Evolutionary conservation across 2,888 invertebrate species (phyloP).

Genomic region (Caenorhabditis imperialis): DNA sequence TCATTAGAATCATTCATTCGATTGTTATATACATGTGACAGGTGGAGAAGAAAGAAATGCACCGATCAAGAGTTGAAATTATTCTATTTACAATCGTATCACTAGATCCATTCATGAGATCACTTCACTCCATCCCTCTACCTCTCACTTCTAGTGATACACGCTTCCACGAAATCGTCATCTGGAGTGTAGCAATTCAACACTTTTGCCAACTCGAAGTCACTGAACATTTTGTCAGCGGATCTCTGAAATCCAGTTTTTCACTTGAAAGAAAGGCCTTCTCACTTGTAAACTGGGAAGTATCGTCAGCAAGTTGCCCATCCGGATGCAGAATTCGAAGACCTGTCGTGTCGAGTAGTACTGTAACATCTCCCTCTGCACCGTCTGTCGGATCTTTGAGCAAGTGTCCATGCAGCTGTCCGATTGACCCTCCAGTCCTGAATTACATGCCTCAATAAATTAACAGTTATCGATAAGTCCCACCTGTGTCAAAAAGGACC

Average conservation of each 20-base stretch:
- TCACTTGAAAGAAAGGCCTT: background rate
- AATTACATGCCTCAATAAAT: background rate
- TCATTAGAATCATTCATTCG: too few relatives aligned
- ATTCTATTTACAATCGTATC: too few relatives aligned
- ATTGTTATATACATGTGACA: too few relatives aligned
- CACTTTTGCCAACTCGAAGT: slow-evolving; percentile 22
- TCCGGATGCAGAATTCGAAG: slow-evolving; percentile 16
- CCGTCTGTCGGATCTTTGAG: slow-evolving; percentile 2
- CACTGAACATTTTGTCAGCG: slow-evolving; percentile 8
- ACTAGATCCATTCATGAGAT: too few relatives aligned
- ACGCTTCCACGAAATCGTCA: too few relatives aligned
- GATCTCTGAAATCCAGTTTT: slow-evolving; percentile 13
- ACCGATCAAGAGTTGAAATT: too few relatives aligned
- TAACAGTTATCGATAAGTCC: background rate
- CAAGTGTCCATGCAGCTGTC: slow-evolving; percentile 27
- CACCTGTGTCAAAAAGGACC: slow-evolving; percentile 27
- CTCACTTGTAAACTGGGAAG: slow-evolving; percentile 28
- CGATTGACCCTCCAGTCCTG: slow-evolving; percentile 32
- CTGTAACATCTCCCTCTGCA: slow-evolving; percentile 20
- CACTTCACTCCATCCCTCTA: too few relatives aligned
- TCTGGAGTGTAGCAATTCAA: too few relatives aligned
- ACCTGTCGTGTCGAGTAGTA: slow-evolving; percentile 14
- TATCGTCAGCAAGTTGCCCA: slow-evolving; percentile 28
- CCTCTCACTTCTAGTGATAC: too few relatives aligned
- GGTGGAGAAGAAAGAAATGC: too few relatives aligned